Conservation (phyloP, 2,888 invertebrate genomes). For the Netelia virgata region DNA sequence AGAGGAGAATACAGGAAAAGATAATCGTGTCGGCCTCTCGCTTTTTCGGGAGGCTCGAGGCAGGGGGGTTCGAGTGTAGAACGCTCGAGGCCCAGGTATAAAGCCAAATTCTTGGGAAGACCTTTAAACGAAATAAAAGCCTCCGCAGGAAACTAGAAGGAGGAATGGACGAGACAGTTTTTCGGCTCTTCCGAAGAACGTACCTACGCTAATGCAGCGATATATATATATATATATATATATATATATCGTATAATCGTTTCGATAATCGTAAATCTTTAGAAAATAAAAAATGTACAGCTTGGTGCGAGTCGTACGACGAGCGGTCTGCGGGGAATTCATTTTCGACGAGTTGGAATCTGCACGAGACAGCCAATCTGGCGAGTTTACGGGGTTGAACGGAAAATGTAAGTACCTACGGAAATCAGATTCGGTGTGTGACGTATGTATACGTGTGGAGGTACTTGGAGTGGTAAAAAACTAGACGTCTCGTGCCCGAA, state of each 20-base stretch:
- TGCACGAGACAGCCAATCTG: constrained; percentile 64
- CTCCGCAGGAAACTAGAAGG: not conserved
- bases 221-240: no score
- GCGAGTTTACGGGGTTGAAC: constrained; percentile 42
- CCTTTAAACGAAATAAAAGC: constrained; percentile 63
- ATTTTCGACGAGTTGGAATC: constrained; percentile 24
- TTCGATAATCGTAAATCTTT: no score
- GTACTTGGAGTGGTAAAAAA: not conserved
- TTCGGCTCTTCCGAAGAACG: no score
- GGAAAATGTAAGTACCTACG: constrained; percentile 16
- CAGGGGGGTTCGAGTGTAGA: not conserved
- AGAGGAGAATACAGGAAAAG: constrained; percentile 68
- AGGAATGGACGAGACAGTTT: no score
- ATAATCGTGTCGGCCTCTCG: constrained; percentile 74
- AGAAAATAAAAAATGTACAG: no score
- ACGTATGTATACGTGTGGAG: not conserved
- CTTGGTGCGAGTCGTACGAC: not conserved
- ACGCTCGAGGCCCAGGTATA: constrained; percentile 72
- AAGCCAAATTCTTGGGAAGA: constrained; percentile 76
- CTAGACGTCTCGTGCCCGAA: constrained; percentile 41
- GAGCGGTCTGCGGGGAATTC: not conserved
- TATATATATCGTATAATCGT: no score
- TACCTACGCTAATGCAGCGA: not conserved
- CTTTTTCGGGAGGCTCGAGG: constrained; percentile 1
- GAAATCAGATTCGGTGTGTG: constrained; percentile 18